Evolutionary conservation across 2,888 invertebrate species (phyloP), one percentile per base, ranked within the genome.

Genomic region (Formica aserva): DNA sequence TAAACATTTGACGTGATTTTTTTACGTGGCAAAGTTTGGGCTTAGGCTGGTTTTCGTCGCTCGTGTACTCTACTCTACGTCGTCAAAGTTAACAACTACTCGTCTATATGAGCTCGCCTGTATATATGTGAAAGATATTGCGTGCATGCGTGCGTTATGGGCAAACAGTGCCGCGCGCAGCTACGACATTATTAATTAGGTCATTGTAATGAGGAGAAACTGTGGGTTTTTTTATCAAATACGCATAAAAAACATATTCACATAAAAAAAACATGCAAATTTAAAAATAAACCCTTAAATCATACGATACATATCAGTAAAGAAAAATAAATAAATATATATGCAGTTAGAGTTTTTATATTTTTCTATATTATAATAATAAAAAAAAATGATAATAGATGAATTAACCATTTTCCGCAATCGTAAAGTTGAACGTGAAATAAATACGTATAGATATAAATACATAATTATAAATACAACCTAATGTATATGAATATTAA

Each of bases 81-180:
- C 69, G 26, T 48, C 18, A 48, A 71, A 80, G 60, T 71, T 80
- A 71, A 71, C 71, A 71, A 71, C 60, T 26, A 60, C 60, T 78
- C 41, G 41, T 78, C 67, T 45, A 45, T 35, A 69, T 18, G 18
- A 78, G 22, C 71, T 62, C 8, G 55, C 4, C 55, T 9, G 6
- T 13, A 38, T 15, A 18, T 48, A 11, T 67, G 35, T 35, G 60
- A 57, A 78, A 60, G 32, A 35, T 41, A 29, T 22, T 32, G 67
- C 22, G 32, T 22, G 57, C 57, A 11, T 67, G 65, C 26, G n/a
- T 45, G n/a, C 32, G 32, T 29, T 32, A 48, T 5, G 18, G 32
- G 26, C 60, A 60, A 60, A 57, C 60, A 71, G 18, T 5, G 35
- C 71, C 8, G 35, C 55, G 35, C 55, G 15, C 60, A 18, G 6